Conservation (phyloP, 2,113 vertebrate genomes). For the Carassius carassius region DNA sequence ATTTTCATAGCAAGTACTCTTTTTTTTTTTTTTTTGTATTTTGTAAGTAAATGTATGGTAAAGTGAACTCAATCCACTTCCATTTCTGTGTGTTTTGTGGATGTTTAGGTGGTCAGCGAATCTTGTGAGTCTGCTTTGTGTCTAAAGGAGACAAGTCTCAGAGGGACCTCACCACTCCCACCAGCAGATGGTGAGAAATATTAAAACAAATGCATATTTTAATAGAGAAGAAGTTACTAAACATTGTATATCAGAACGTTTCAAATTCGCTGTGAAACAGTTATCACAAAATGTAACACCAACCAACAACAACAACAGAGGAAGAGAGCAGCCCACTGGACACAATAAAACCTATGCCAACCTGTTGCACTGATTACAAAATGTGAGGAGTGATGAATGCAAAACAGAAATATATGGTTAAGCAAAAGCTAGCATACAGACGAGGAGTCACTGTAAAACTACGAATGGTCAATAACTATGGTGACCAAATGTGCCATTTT, state of each 20-base stretch:
- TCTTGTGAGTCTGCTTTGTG: conserved; percentile 62
- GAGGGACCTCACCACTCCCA: conserved; percentile 58
- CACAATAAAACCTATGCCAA: background rate
- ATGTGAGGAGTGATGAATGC: background rate
- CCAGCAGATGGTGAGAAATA: conserved; percentile 63
- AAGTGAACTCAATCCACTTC: background rate
- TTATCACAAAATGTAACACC: conserved; percentile 48
- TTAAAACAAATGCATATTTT: background rate
- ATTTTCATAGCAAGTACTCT: background rate
- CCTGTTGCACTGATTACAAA: background rate
- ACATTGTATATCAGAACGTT: background rate
- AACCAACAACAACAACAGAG: conserved; percentile 38
- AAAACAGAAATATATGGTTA: conserved; percentile 14
- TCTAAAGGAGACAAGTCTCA: conserved; percentile 70
- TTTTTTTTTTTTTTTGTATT: too few species aligned
- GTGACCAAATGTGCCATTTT: too few species aligned
- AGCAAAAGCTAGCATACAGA: conserved; percentile 17
- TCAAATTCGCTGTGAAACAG: conserved; percentile 17
- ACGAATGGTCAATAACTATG: conserved; percentile 4
- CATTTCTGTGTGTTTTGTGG: conserved; percentile 34
- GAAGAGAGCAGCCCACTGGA: background rate
- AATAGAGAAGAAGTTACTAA: background rate
- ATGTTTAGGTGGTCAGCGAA: conserved; percentile 67
- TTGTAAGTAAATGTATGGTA: background rate
- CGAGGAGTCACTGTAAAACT: conserved; percentile 27